A percentile compares a stretch with the other conserved stretches of the same genome.
Conservation (phyloP, 2,888 invertebrate species). For the Drosophila mayaguana region DNA sequence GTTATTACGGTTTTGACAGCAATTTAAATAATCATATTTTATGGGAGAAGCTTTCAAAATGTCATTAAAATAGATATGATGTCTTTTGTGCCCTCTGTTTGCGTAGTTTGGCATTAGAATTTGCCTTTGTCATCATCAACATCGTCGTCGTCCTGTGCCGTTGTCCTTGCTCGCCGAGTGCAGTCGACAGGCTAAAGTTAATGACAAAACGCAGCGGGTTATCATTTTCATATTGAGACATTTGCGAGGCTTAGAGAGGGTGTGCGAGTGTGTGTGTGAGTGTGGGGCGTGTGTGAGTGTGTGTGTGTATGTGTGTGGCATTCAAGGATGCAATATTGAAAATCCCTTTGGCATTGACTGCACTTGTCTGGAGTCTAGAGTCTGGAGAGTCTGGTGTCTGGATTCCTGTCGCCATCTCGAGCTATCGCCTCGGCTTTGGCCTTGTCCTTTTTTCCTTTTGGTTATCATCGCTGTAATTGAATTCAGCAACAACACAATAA, state of each 20-base stretch:
- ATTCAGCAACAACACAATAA: conserved; percentile 79
- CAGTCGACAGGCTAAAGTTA: conserved; percentile 75
- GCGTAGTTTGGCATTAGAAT: conserved; percentile 42
- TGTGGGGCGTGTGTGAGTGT: background rate
- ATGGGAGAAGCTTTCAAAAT: conserved; percentile 69
- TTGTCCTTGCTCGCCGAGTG: conserved; percentile 45
- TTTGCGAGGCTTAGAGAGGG: conserved; percentile 43
- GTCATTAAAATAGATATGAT: conserved; percentile 69
- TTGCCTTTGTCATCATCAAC: conserved; percentile 39
- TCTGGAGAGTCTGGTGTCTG: conserved; percentile 13
- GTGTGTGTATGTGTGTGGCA: conserved; percentile 10
- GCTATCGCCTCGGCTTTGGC: conserved; percentile 36
- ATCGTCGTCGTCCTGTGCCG: conserved; percentile 4
- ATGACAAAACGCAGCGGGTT: conserved; percentile 77
- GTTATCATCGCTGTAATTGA: conserved; percentile 75
- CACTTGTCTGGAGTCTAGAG: conserved; percentile 42
- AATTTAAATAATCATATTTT: conserved; percentile 71
- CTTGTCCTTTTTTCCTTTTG: conserved; percentile 28
- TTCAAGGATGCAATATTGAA: conserved; percentile 70
- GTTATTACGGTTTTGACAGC: conserved; percentile 45
- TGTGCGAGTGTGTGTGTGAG: background rate
- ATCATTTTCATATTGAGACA: conserved; percentile 80
- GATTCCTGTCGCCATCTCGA: conserved; percentile 11
- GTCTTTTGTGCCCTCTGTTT: conserved; percentile 20
- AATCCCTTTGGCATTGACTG: conserved; percentile 60